A percentile compares a stretch with the other conserved stretches of the same genome.
Conservation (phyloP, 1,140 invertebrate species). For the Caligus rogercresseyi region DNA sequence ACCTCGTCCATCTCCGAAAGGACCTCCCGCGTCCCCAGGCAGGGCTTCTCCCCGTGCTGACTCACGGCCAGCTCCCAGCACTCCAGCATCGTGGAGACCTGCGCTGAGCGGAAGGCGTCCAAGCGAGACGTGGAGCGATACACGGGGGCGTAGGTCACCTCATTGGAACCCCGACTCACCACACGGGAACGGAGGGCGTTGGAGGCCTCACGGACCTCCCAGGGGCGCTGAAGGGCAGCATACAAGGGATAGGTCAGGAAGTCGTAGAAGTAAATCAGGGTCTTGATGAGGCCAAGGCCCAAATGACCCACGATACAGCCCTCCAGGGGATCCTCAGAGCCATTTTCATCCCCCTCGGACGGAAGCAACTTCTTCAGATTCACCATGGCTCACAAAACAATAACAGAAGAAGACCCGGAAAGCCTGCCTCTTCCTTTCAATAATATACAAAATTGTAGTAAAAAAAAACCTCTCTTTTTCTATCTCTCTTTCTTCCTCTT, state of each 20-base stretch:
- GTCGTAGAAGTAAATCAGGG: slow-evolving; percentile 47
- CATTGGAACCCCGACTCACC: slow-evolving; percentile 35
- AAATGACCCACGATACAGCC: slow-evolving; percentile 2
- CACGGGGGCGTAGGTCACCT: slow-evolving; percentile 51
- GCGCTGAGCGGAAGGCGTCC: slow-evolving; percentile 46
- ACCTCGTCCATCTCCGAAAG: slow-evolving; percentile 79
- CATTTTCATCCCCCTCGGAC: too few relatives aligned
- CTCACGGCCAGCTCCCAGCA: slow-evolving; percentile 57
- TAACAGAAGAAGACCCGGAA: too few relatives aligned
- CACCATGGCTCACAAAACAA: too few relatives aligned
- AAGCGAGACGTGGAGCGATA: slow-evolving; percentile 46
- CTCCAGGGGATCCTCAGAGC: too few relatives aligned
- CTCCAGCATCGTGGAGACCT: slow-evolving; percentile 68
- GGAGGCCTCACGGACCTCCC: slow-evolving; percentile 35
- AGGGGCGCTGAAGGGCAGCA: slow-evolving; percentile 65
- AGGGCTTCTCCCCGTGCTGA: slow-evolving; percentile 49
- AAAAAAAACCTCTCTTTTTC: too few relatives aligned
- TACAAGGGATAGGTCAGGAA: slow-evolving; percentile 75
- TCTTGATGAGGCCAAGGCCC: slow-evolving; percentile 25
- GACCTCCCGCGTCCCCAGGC: slow-evolving; percentile 75
- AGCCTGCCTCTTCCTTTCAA: too few relatives aligned
- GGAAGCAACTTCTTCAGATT: too few relatives aligned
- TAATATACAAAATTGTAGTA: too few relatives aligned
- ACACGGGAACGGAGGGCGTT: slow-evolving; percentile 36
- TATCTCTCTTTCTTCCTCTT: too few relatives aligned